Conservation (phyloP, 2,113 vertebrate species). For the Indri indri region DNA sequence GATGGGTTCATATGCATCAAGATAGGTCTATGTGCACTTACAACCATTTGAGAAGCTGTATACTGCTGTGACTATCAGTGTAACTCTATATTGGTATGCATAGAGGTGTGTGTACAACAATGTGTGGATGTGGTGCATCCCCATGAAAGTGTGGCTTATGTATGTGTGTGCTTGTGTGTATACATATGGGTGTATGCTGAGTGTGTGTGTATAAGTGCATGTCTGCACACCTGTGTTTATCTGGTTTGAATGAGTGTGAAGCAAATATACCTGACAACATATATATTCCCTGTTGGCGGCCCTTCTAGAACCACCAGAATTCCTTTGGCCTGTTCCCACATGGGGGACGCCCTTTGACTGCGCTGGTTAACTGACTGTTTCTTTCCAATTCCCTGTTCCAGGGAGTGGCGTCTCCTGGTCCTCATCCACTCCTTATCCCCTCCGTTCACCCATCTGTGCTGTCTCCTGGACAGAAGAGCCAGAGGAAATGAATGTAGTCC, state of each 20-base stretch:
- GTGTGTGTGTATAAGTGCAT: background rate
- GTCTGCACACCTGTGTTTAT: background rate
- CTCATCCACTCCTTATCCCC: background rate
- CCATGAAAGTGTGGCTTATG: background rate
- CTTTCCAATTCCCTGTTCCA: constrained; percentile 30
- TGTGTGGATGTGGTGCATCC: background rate
- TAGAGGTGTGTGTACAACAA: background rate
- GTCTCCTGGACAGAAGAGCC: background rate
- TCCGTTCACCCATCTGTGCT: background rate
- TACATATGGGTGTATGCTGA: background rate
- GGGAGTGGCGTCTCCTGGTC: background rate
- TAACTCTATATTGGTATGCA: constrained; percentile 31
- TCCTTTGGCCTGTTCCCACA: background rate
- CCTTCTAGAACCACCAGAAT: constrained; percentile 3
- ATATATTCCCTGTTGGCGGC: background rate
- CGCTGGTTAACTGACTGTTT: constrained; percentile 21
- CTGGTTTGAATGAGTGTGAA: background rate
- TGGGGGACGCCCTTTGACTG: background rate
- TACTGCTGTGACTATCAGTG: background rate
- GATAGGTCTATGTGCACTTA: constrained; percentile 1
- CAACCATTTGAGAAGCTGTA: background rate
- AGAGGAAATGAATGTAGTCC: background rate
- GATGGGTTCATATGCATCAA: background rate
- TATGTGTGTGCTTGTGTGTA: background rate
- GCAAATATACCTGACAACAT: background rate